These are phyloP conservation scores for Petrolisthes cinctipes DNA, from an alignment of 2,888 invertebrate genomes.

Conservation along the genomic window DNA sequence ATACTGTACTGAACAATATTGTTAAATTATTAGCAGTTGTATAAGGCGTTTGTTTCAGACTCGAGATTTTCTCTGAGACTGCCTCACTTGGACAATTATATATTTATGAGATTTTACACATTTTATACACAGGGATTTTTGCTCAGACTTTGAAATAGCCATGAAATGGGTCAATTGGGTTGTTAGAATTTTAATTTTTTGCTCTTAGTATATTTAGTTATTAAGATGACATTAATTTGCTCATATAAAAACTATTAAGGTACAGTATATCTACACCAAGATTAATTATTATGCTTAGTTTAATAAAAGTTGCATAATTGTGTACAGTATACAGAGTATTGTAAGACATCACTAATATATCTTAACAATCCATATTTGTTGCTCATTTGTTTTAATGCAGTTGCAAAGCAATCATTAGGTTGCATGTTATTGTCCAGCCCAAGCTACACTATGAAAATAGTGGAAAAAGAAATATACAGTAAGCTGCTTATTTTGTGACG, in stretches of 20 bases:
- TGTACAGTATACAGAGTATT: background rate
- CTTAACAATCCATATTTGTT: background rate
- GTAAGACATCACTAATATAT: background rate
- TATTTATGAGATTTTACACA: constrained; percentile 47
- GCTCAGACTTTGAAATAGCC: constrained; percentile 41
- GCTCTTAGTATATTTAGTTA: background rate
- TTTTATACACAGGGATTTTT: constrained; percentile 41
- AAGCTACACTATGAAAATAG: background rate
- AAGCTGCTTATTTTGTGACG: no score
- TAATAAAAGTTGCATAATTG: background rate
- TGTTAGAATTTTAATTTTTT: background rate
- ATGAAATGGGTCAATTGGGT: background rate
- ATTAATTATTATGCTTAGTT: constrained; percentile 21
- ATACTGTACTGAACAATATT: constrained; percentile 36
- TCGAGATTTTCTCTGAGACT: constrained; percentile 46
- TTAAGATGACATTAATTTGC: background rate
- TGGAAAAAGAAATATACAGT: no score
- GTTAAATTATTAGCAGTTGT: constrained; percentile 30
- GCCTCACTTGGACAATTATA: constrained; percentile 38
- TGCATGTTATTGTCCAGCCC: background rate
- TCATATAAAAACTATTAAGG: constrained; percentile 5
- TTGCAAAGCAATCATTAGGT: background rate
- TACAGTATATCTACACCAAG: constrained; percentile 15
- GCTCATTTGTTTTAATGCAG: background rate
- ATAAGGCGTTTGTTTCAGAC: constrained; percentile 23